These are phyloP conservation scores for Neotoxoptera formosana DNA, from an alignment of 1,140 invertebrate genomes.

Conservation along the genomic window DNA sequence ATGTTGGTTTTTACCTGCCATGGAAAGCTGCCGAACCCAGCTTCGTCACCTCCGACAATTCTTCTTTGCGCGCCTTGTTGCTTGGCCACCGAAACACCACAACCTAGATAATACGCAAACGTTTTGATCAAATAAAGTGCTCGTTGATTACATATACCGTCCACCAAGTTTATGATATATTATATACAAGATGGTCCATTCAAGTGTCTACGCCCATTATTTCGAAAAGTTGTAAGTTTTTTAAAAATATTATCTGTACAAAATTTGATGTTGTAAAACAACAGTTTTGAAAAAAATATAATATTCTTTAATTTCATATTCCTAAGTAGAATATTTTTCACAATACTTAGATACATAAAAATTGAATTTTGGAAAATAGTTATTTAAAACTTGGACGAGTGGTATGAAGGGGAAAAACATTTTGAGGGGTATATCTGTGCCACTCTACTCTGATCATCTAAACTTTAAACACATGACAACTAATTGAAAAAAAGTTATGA, in stretches of 20 bases:
- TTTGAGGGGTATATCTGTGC: background rate
- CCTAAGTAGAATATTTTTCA: background rate
- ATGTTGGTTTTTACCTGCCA: slow-evolving; percentile 75
- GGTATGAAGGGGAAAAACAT: background rate
- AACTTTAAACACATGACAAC: background rate
- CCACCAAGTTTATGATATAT: background rate
- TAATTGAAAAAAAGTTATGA: background rate
- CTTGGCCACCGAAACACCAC: slow-evolving; percentile 82
- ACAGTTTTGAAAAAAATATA: no score
- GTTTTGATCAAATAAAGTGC: background rate
- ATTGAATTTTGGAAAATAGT: background rate
- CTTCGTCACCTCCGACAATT: slow-evolving; percentile 92
- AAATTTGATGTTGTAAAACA: no score
- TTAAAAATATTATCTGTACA: background rate
- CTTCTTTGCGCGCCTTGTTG: slow-evolving; percentile 81
- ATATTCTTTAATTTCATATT: background rate
- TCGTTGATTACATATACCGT: background rate
- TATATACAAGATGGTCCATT: background rate
- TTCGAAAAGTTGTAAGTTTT: background rate
- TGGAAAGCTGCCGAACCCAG: slow-evolving; percentile 92
- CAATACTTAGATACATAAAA: background rate
- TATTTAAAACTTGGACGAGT: background rate
- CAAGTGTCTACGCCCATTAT: background rate
- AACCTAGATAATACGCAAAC: slow-evolving; percentile 69
- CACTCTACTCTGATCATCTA: background rate